Percentiles rank a stretch among this genome's conserved stretches.
These are phyloP conservation scores for Drosophila leonis DNA, from an alignment of 2,888 invertebrate genomes.

Conservation along the genomic window DNA sequence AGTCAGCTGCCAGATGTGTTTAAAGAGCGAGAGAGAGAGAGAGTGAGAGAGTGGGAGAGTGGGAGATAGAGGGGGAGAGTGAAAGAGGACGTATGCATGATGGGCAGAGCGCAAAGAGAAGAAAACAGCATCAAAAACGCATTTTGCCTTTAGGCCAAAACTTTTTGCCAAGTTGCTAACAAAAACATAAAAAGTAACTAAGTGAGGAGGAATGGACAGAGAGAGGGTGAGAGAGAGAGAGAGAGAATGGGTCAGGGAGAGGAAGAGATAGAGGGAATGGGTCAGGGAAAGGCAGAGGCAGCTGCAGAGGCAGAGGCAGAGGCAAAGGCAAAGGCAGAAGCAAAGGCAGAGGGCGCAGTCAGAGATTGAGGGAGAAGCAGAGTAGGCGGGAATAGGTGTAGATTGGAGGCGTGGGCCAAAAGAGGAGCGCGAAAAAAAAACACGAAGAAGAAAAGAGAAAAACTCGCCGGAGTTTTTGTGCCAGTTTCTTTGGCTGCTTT, in stretches of 20 bases:
- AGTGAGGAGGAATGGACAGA: neutral
- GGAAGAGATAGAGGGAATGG: neutral
- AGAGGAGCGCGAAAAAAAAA: conserved; percentile 17
- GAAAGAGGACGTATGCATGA: neutral
- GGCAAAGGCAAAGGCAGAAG: too few species aligned
- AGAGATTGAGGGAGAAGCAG: neutral
- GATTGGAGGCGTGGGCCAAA: conserved; percentile 5
- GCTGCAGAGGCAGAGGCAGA: too few species aligned
- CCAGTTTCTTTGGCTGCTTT: conserved; percentile 64
- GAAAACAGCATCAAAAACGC: conserved; percentile 74
- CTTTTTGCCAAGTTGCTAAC: conserved; percentile 55
- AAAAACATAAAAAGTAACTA: conserved; percentile 44
- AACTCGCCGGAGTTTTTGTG: conserved; percentile 54
- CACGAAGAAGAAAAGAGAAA: conserved; percentile 13
- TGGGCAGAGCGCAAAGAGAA: too few species aligned
- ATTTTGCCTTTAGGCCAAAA: conserved; percentile 67
- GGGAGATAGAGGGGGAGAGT: neutral
- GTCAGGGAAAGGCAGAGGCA: too few species aligned
- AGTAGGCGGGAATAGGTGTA: neutral
- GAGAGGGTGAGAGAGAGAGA: too few species aligned
- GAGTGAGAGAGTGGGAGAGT: neutral
- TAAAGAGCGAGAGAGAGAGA: neutral
- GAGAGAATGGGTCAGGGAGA: too few species aligned
- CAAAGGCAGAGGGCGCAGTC: too few species aligned
- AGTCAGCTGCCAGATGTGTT: conserved; percentile 11